phyloP scores from a whole-genome alignment of 1,140 invertebrate genomes.

The Ceratosolen solmsi region DNA sequence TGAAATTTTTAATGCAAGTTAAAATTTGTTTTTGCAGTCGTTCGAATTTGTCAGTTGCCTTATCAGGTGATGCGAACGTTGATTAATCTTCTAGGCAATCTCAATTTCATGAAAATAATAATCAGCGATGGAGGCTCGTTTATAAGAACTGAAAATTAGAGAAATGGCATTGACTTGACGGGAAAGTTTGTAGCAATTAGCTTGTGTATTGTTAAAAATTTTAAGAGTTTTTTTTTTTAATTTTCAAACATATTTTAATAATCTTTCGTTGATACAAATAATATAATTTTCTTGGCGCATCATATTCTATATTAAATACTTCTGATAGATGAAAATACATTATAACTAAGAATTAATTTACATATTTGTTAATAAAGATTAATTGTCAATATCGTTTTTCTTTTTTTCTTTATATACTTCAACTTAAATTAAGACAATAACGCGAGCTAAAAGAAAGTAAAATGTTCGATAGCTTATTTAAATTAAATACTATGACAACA shows the following conservation, averaged over 20 bases:
- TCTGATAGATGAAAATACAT: background rate
- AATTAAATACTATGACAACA: background rate
- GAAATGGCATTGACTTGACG: background rate
- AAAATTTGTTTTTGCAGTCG: no score
- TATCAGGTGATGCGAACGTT: no score
- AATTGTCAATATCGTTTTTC: background rate
- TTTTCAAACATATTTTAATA: conserved; percentile 13
- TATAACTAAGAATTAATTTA: conserved; percentile 2
- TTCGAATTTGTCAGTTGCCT: no score
- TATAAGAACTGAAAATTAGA: no score
- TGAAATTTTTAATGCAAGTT: no score
- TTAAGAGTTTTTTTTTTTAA: background rate
- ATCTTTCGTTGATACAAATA: background rate
- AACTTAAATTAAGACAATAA: background rate
- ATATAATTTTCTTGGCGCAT: background rate
- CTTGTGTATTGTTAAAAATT: background rate
- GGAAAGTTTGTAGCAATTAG: no score
- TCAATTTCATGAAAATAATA: no score
- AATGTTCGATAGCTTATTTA: background rate
- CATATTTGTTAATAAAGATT: background rate
- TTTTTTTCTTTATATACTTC: no score
- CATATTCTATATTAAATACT: background rate
- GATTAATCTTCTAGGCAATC: no score
- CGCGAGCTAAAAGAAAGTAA: background rate
- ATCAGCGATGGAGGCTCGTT: no score